Evolutionary conservation across 2,113 vertebrate genomes (phyloP).

Genomic region (Choloepus hoffmanni): DNA sequence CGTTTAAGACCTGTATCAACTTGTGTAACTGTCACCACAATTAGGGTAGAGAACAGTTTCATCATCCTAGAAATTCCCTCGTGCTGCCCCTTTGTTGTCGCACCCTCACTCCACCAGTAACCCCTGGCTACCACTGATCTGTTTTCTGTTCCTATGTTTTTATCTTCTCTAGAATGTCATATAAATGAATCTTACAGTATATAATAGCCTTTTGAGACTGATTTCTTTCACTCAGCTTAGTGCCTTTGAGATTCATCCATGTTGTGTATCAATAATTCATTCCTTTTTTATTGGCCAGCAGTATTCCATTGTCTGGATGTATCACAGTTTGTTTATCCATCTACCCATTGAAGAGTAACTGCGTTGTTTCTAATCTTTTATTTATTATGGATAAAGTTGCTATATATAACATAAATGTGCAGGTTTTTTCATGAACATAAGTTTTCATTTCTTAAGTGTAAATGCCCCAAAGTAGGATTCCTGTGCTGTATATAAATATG

Average conservation of each 20-base stretch:
- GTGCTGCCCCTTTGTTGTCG: not conserved
- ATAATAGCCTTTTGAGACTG: not conserved
- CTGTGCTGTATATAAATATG: not conserved
- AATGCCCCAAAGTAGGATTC: not conserved
- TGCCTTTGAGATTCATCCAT: not conserved
- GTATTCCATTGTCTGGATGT: not conserved
- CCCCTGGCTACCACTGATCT: fast-evolving
- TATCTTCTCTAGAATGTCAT: not conserved
- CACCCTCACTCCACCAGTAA: fast-evolving
- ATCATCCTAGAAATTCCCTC: not conserved
- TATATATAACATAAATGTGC: not conserved
- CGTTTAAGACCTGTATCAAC: not conserved
- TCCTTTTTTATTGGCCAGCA: not conserved
- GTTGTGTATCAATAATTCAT: not conserved
- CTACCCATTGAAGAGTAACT: not conserved
- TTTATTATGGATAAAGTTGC: not conserved
- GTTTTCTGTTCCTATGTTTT: not conserved
- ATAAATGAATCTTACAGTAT: not conserved
- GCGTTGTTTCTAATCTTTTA: not conserved
- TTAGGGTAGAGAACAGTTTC: not conserved
- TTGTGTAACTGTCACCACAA: not conserved
- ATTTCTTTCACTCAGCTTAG: not conserved
- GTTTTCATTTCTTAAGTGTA: not conserved
- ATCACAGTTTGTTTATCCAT: not conserved
- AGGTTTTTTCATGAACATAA: not conserved